Evolutionary conservation across 2,797 vertebrate genomes (phyloP), one percentile per base, ranked within the genome.

Genomic region (Malurus leucopterus): DNA sequence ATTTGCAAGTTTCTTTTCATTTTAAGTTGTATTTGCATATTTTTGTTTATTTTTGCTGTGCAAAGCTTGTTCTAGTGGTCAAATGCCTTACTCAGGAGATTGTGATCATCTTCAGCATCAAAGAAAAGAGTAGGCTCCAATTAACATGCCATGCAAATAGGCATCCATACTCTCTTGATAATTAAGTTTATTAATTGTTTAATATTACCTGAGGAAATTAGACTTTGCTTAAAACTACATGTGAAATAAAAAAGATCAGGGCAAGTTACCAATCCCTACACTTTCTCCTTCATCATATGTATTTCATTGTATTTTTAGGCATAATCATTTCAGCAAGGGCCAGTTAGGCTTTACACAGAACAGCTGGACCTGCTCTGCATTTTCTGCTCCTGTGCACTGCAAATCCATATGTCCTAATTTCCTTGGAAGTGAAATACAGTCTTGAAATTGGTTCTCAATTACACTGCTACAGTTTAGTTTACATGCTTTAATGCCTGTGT

Each of bases 1-100:
- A 63, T 93, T 85, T 95, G 80, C 73, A 59, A 89, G 79, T 86
- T 92, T 91, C 46, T 91, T 90, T 91, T 90, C 16, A 87, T 78
- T 88, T 77, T 27, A 88, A 61, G 44, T 40, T 67, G 73, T 40
- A 65, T 80, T 89, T 92, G 36, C 46, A 5, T 82, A 32, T 58
- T 21, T 84, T 77, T 65, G 64, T 81, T 93, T 34, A 47, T 64
- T 81, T 78, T 64, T 54, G 59, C 46, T 47, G 44, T 84, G 53
- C 61, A 87, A 81, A 27, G 41, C 79, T 89, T 40, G 19, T 65
- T 83, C 24, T 44, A 23, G 43, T 51, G 26, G 40, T 79, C 54
- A 71, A 10, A 49, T 64, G 19, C 17, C 40, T 78, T 78, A 64
- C 27, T 69, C 21, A 8, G 19, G 51, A 86, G 59, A 49, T 27